phyloP scores from a whole-genome alignment of 2,888 invertebrate species.

The Pterobdella sp. region DNA sequence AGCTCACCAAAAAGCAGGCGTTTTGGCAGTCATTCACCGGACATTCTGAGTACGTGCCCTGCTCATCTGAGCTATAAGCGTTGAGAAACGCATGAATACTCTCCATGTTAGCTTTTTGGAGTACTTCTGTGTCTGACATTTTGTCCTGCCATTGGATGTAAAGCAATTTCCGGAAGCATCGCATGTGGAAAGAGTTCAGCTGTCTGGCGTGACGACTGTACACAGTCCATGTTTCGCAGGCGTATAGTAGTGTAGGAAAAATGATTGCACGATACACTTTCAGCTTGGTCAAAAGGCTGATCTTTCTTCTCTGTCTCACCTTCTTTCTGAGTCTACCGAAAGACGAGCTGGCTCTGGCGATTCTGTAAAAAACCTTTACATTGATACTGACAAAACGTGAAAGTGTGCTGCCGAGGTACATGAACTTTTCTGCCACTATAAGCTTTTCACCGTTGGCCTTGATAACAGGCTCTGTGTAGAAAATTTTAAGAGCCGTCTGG shows the following conservation, averaged over 20 bases:
- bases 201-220: not conserved
- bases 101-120: not conserved
- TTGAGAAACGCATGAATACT: no score
- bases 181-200: not conserved
- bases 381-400: no score
- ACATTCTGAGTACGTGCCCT: no score
- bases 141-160: not conserved
- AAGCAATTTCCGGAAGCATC: not conserved
- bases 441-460: no score
- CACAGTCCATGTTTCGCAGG: not conserved
- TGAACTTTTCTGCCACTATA: no score
- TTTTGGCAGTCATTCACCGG: no score
- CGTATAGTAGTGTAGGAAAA: not conserved
- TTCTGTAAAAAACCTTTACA: no score
- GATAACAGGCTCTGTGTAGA: no score
- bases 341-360: not conserved
- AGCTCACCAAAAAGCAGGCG: no score
- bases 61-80: no score
- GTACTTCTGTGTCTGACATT: not conserved
- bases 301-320: not conserved
- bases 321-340: not conserved
- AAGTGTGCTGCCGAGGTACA: no score
- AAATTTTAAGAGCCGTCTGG: no score
- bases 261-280: not conserved
- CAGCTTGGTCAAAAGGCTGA: not conserved